Evolutionary conservation across 2,888 invertebrate species (phyloP).

Genomic region (Meteorus cinctellus): DNA sequence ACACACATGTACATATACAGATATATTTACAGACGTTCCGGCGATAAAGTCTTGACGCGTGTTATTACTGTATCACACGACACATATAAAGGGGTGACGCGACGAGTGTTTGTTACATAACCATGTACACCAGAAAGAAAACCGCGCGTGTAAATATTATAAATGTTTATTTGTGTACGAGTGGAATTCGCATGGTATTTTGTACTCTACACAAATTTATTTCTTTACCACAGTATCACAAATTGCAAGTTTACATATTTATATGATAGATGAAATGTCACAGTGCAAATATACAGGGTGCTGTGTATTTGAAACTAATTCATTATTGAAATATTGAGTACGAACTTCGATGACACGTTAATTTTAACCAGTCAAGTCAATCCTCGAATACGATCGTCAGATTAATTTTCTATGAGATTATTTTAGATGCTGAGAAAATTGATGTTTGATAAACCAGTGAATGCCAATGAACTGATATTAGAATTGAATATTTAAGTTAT

Average conservation of each 20-base stretch:
- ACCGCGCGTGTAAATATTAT: constrained; percentile 7
- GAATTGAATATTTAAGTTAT: too few relatives aligned
- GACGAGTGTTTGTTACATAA: constrained; percentile 27
- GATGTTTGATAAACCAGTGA: too few relatives aligned
- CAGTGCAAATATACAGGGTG: too few relatives aligned
- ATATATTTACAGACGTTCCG: constrained; percentile 49
- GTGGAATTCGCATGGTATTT: constrained; percentile 45
- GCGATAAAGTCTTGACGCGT: constrained; percentile 61
- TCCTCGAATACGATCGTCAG: too few relatives aligned
- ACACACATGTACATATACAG: constrained; percentile 48
- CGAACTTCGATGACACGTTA: too few relatives aligned
- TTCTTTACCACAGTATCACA: neutral
- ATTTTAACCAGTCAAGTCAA: too few relatives aligned
- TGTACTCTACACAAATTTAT: constrained; percentile 29
- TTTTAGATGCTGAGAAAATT: too few relatives aligned
- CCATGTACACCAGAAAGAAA: constrained; percentile 40
- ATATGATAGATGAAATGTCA: neutral
- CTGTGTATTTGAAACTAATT: too few relatives aligned
- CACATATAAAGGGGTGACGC: constrained; percentile 49
- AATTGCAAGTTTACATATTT: constrained; percentile 36
- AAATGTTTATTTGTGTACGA: neutral
- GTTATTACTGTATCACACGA: constrained; percentile 66
- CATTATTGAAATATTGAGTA: too few relatives aligned
- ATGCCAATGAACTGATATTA: too few relatives aligned
- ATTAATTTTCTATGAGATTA: too few relatives aligned